Percentiles rank a stretch among this genome's conserved stretches.
Conservation (phyloP, 1,140 invertebrate genomes). For the Chelonus insularis region DNA sequence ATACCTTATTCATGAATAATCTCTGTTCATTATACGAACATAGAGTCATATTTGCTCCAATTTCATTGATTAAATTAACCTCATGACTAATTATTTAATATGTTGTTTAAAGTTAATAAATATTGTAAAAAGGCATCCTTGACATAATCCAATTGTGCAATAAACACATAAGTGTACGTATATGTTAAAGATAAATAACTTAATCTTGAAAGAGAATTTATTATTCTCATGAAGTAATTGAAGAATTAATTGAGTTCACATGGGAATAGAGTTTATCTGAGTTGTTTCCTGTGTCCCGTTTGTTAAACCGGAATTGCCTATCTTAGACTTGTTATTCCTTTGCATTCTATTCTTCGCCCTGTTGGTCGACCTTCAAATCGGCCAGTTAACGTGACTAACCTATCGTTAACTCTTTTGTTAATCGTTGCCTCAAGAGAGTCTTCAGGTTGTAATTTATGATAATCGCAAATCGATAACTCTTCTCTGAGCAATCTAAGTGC, state of each 20-base stretch:
- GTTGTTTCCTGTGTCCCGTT: conserved; percentile 25
- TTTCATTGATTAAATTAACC: too few species aligned
- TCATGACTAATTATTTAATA: too few species aligned
- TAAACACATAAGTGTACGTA: too few species aligned
- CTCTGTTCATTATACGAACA: too few species aligned
- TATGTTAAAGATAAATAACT: too few species aligned
- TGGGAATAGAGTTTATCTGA: conserved; percentile 22
- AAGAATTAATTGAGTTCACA: conserved; percentile 27
- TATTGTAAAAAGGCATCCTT: too few species aligned
- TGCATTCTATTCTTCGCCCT: neutral
- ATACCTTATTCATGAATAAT: too few species aligned
- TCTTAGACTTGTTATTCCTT: neutral
- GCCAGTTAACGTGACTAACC: conserved; percentile 43
- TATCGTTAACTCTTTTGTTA: conserved; percentile 46
- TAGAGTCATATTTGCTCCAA: too few species aligned
- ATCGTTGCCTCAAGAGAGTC: conserved; percentile 30
- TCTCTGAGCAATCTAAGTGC: conserved; percentile 25
- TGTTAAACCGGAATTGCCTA: conserved; percentile 17
- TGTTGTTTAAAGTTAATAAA: too few species aligned
- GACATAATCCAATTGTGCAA: too few species aligned
- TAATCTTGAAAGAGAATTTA: conserved; percentile 22
- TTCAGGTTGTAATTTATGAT: conserved; percentile 46
- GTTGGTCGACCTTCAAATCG: conserved; percentile 21
- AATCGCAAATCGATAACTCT: conserved; percentile 50
- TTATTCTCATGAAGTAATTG: conserved; percentile 26